Evolutionary conservation across 2,113 vertebrate species (phyloP).

Genomic region (Tragelaphus buxtoni): DNA sequence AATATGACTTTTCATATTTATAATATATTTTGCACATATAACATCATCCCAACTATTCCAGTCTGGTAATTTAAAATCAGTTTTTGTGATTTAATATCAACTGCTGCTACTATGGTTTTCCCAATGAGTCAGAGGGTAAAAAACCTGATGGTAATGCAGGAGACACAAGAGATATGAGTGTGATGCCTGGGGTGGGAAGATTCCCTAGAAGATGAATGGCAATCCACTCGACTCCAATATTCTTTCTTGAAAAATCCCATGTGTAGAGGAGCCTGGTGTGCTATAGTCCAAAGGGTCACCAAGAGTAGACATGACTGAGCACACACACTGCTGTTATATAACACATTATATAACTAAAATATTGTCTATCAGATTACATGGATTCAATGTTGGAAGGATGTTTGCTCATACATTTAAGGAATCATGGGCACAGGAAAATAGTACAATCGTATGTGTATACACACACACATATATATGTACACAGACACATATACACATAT

Average conservation of each 20-base stretch:
- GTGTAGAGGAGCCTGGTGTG: accelerated
- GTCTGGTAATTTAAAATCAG: not conserved
- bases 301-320: not conserved
- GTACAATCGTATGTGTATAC: not conserved
- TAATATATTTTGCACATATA: not conserved
- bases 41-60: not conserved
- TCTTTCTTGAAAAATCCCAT: not conserved
- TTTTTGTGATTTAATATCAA: not conserved
- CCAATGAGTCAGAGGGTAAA: not conserved
- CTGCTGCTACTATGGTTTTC: not conserved
- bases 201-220: not conserved
- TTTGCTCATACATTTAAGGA: not conserved
- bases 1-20: not conserved
- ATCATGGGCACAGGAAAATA: not conserved
- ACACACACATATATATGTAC: accelerated
- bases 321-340: not conserved
- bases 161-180: not conserved
- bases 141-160: not conserved
- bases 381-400: not conserved
- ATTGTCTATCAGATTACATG: not conserved
- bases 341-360: not conserved
- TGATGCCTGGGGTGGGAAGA: not conserved
- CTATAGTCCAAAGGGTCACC: not conserved
- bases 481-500: accelerated
- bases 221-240: not conserved